Conservation (phyloP, 2,797 vertebrate species). For the Malurus splendens region DNA sequence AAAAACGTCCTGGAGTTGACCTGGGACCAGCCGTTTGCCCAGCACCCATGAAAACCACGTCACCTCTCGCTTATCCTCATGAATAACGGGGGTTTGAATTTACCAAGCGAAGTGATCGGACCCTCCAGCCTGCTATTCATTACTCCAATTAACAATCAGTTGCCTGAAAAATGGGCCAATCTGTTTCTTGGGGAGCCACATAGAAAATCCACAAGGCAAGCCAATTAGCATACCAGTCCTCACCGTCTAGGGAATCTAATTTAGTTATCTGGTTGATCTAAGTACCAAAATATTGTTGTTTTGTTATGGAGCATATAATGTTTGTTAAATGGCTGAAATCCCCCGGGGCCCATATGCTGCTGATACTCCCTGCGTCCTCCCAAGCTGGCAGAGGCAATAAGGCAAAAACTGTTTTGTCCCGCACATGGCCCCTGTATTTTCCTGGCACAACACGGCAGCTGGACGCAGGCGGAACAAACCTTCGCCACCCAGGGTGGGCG, state of each 20-base stretch:
- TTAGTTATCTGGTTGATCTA: constrained; percentile 63
- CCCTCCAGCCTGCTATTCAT: constrained; percentile 75
- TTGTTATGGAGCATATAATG: constrained; percentile 63
- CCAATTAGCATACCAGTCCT: constrained; percentile 75
- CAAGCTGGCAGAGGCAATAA: constrained; percentile 59
- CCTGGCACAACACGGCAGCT: constrained; percentile 67
- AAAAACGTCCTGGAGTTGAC: not conserved
- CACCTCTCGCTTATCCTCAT: constrained; percentile 38
- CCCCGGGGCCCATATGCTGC: constrained; percentile 79
- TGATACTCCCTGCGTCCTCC: constrained; percentile 52
- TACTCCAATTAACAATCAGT: constrained; percentile 83
- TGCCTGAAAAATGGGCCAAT: constrained; percentile 81
- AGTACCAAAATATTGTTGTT: constrained; percentile 65
- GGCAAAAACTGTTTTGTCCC: constrained; percentile 69
- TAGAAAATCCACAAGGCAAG: constrained; percentile 70
- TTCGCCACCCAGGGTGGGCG: constrained; percentile 74
- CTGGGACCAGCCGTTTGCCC: not conserved
- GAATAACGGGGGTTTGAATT: constrained; percentile 72
- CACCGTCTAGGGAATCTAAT: constrained; percentile 73
- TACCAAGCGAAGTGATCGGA: constrained; percentile 68
- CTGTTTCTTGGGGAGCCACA: constrained; percentile 71
- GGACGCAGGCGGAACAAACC: constrained; percentile 68
- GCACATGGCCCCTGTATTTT: constrained; percentile 75
- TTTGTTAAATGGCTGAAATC: constrained; percentile 69
- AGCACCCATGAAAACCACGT: constrained; percentile 25